These are phyloP conservation scores for Autographa gamma DNA, from an alignment of 2,888 invertebrate genomes.

Conservation along the genomic window DNA sequence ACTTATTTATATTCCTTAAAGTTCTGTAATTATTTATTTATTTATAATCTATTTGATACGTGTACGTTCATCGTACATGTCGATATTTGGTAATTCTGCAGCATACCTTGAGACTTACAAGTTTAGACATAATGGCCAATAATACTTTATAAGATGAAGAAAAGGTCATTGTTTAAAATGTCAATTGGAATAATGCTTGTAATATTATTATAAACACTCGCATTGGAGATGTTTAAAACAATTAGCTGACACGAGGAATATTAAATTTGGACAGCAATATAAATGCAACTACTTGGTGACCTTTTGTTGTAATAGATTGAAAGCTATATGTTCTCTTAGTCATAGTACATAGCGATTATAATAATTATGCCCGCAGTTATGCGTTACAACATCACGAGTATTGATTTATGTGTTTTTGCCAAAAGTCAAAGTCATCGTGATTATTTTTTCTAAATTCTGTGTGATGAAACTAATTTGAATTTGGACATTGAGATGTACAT, in stretches of 20 bases:
- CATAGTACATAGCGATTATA: neutral
- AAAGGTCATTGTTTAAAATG: conserved; percentile 37
- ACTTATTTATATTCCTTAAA: neutral
- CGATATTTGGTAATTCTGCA: conserved; percentile 34
- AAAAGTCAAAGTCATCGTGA: neutral
- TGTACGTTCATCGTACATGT: conserved; percentile 8
- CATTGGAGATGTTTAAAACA: conserved; percentile 6
- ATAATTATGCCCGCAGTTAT: conserved; percentile 1
- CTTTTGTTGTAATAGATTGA: conserved; percentile 9
- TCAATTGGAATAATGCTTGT: conserved; percentile 6
- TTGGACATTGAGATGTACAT: neutral
- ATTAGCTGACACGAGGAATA: conserved; percentile 3
- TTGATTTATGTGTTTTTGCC: conserved; percentile 7
- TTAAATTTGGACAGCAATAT: neutral
- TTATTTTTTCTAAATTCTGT: neutral
- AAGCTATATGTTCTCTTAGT: neutral
- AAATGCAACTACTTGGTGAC: conserved; percentile 1
- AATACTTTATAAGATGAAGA: conserved; percentile 22
- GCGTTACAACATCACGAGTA: conserved; percentile 5
- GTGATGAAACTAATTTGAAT: conserved; percentile 4
- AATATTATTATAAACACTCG: neutral
- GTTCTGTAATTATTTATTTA: conserved; percentile 19
- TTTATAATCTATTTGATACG: conserved; percentile 19
- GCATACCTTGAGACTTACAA: conserved; percentile 42
- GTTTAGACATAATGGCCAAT: conserved; percentile 32